Conservation (phyloP, 2,797 vertebrate species). For the Diceros bicornis region DNA sequence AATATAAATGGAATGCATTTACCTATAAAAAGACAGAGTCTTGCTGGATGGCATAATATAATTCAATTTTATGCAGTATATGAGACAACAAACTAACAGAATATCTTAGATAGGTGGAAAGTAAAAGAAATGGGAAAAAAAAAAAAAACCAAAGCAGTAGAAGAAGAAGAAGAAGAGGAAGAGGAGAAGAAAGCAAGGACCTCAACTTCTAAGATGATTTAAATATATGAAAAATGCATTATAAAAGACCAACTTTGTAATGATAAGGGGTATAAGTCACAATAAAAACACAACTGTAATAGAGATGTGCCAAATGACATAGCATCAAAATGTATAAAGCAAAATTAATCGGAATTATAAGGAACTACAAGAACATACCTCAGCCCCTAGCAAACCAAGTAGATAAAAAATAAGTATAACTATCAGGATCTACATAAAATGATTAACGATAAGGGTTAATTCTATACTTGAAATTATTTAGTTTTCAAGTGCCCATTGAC, state of each 20-base stretch:
- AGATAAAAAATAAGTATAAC: neutral
- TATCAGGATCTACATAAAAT: neutral
- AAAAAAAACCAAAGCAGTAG: neutral
- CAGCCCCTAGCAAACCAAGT: neutral
- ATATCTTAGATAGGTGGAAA: neutral
- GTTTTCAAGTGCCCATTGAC: neutral
- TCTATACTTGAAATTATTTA: conserved; percentile 23
- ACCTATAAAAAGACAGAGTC: conserved; percentile 1
- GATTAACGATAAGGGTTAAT: neutral
- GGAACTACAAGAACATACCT: neutral
- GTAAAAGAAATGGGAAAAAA: neutral
- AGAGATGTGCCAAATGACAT: neutral
- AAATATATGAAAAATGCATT: neutral
- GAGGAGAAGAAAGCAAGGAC: neutral
- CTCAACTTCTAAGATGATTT: neutral
- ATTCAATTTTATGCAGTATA: conserved; percentile 1
- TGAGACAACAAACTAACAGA: neutral
- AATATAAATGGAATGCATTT: conserved; percentile 38
- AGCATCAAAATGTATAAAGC: neutral
- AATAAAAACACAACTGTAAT: neutral
- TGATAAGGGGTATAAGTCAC: neutral
- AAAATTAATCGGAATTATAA: neutral
- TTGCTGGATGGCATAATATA: conserved; percentile 26
- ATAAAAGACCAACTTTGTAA: neutral
- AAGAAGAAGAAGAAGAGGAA: neutral